A percentile compares a stretch with the other conserved stretches of the same genome.
Conservation (phyloP, 1,140 invertebrate species). For the Diachasmimorpha longicaudata region DNA sequence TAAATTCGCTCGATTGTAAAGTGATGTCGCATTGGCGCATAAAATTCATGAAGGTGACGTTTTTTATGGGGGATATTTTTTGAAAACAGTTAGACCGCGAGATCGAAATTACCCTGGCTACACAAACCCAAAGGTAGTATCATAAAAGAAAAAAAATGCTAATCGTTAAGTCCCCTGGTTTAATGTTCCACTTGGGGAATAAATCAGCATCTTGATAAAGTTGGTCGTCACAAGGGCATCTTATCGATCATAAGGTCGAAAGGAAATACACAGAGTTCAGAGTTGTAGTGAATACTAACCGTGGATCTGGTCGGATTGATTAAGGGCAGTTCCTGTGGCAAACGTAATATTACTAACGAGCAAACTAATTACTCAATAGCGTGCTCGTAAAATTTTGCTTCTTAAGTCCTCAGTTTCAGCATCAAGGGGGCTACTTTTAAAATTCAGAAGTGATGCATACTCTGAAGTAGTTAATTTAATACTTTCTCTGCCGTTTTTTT, state of each 20-base stretch:
- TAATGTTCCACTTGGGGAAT: background rate
- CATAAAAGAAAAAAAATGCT: background rate
- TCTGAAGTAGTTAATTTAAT: background rate
- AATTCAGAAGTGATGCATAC: background rate
- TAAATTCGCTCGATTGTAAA: background rate
- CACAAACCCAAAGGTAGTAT: background rate
- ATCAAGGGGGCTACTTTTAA: background rate
- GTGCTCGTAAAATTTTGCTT: constrained; percentile 39
- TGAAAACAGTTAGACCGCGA: background rate
- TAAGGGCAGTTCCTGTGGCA: constrained; percentile 38
- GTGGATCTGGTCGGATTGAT: constrained; percentile 45
- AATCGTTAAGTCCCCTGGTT: background rate
- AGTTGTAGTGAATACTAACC: constrained; percentile 21
- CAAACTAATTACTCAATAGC: constrained; percentile 59
- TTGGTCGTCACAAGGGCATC: background rate
- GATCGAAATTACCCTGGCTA: background rate
- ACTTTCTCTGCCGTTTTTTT: background rate
- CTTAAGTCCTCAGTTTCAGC: background rate
- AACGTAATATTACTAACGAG: constrained; percentile 60
- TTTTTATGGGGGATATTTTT: background rate
- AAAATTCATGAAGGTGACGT: background rate
- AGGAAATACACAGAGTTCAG: constrained; percentile 24
- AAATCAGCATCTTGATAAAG: background rate
- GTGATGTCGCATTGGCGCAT: background rate
- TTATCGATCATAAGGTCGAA: constrained; percentile 15